A percentile compares a stretch with the other conserved stretches of the same genome.
Evolutionary conservation across 2,113 vertebrate genomes (phyloP).

Genomic region (Pterocles gutturalis): DNA sequence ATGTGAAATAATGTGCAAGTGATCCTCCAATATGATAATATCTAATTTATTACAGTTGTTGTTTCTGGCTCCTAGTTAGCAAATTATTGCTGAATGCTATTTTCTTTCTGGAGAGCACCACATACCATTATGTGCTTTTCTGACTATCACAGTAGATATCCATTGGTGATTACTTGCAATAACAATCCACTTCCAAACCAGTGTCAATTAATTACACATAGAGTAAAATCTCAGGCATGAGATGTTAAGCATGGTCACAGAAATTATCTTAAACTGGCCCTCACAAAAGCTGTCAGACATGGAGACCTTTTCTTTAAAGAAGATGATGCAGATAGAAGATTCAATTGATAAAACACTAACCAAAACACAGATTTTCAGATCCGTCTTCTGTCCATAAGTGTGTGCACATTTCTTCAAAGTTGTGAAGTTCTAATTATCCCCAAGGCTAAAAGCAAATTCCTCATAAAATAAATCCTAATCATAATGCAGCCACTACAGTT

Average conservation of each 20-base stretch:
- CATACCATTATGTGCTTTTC: neutral
- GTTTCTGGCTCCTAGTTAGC: neutral
- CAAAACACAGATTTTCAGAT: neutral
- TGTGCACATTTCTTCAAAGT: neutral
- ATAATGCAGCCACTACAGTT: neutral
- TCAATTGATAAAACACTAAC: neutral
- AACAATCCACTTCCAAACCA: neutral
- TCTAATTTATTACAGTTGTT: neutral
- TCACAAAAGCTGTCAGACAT: rapidly evolving
- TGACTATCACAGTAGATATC: neutral
- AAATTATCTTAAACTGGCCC: neutral
- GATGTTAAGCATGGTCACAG: rapidly evolving
- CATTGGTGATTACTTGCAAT: neutral
- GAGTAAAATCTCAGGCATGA: neutral
- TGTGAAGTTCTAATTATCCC: neutral
- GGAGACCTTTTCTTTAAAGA: neutral
- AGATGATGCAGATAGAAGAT: neutral
- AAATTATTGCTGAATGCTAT: neutral
- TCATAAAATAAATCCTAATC: neutral
- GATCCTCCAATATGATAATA: neutral
- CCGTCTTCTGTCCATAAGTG: neutral
- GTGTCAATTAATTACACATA: neutral
- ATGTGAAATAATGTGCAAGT: neutral
- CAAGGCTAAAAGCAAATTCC: neutral
- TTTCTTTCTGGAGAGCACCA: neutral